phyloP scores from a whole-genome alignment of 2,888 invertebrate species.

The Drosophila fungiperda region DNA sequence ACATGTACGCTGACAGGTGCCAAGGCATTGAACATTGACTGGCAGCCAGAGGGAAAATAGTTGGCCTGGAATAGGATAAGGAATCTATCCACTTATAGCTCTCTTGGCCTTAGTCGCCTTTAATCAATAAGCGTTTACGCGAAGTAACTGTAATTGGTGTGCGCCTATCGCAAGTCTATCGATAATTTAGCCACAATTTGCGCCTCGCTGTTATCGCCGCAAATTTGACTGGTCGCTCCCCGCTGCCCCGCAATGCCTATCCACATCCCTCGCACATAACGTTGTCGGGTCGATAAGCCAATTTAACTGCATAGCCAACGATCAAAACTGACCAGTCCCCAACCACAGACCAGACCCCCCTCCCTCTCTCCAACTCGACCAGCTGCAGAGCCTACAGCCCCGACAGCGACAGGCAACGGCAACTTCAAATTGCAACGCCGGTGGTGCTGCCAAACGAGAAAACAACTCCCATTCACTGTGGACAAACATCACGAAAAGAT shows the following conservation, averaged over 20 bases:
- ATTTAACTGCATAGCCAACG: constrained; percentile 49
- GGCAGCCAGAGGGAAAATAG: constrained; percentile 43
- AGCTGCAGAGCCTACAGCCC: constrained; percentile 20
- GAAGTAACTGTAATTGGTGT: constrained; percentile 52
- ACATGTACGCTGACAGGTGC: constrained; percentile 68
- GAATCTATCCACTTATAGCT: constrained; percentile 28
- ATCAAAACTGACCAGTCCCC: constrained; percentile 50
- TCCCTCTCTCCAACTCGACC: background rate
- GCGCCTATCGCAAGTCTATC: constrained; percentile 66
- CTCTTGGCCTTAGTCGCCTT: constrained; percentile 11
- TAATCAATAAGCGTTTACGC: constrained; percentile 61
- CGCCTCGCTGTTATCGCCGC: constrained; percentile 60
- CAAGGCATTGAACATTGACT: constrained; percentile 73
- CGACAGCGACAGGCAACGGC: constrained; percentile 49
- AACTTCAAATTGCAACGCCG: constrained; percentile 63
- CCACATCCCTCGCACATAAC: constrained; percentile 21
- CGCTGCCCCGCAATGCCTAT: background rate
- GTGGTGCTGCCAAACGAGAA: constrained; percentile 65
- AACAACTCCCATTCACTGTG: constrained; percentile 46
- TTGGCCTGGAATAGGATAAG: constrained; percentile 27
- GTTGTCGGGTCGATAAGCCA: constrained; percentile 66
- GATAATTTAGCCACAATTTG: constrained; percentile 73
- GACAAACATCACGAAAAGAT: background rate
- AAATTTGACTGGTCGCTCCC: constrained; percentile 24
- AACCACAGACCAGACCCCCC: background rate